A percentile compares a stretch with the other conserved stretches of the same genome.
These are phyloP conservation scores for Petrolisthes manimaculis DNA, from an alignment of 2,888 invertebrate genomes.

Conservation along the genomic window DNA sequence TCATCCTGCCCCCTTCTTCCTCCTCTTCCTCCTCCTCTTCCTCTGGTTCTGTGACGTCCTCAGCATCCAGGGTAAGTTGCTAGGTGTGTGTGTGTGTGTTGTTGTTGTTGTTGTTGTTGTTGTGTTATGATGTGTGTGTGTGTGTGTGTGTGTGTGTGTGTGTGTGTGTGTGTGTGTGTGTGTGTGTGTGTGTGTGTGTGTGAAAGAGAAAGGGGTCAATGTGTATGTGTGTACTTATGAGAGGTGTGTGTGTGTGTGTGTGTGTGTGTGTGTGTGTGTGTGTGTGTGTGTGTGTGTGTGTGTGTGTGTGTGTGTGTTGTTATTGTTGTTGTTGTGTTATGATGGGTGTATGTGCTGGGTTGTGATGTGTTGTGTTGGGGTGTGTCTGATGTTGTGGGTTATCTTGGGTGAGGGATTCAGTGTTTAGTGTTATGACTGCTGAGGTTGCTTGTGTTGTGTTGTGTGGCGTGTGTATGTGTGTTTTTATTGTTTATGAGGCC, in stretches of 20 bases:
- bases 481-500: neutral
- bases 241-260: neutral
- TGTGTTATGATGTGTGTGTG: neutral
- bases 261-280: slow-evolving; percentile 7
- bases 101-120: too few species aligned
- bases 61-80: too few species aligned
- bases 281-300: slow-evolving; percentile 20
- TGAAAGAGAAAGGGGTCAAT: too few species aligned
- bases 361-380: neutral
- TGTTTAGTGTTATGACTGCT: neutral
- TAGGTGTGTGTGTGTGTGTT: too few species aligned
- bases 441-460: neutral
- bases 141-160: slow-evolving; percentile 21
- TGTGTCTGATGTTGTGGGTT: neutral
- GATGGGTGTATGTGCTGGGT: neutral
- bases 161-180: slow-evolving; percentile 24
- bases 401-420: neutral
- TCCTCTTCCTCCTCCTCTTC: too few species aligned
- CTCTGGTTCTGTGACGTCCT: too few species aligned
- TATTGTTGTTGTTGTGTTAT: neutral
- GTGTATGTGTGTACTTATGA: too few species aligned
- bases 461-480: slow-evolving; percentile 6
- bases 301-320: slow-evolving; percentile 9
- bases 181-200: neutral
- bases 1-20: slow-evolving; percentile 77